Evolutionary conservation across 1,140 invertebrate genomes (phyloP), one percentile per base, ranked within the genome.

Genomic region (Campodea augens): DNA sequence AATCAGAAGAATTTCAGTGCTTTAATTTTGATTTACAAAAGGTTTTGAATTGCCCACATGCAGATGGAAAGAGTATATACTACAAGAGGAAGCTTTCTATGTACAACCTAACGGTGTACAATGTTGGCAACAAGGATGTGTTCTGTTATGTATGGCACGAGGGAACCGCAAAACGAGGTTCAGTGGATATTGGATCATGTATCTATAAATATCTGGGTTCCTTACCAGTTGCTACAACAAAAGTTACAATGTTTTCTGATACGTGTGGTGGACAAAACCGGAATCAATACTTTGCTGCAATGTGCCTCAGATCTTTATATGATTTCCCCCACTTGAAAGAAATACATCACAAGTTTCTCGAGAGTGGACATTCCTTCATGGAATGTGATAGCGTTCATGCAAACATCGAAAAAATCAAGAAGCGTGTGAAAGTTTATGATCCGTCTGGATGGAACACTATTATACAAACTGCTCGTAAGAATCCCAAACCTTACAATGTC

Each of bases 141-240:
- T 45, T 49, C 38, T 64, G 63, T 44, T 64, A 57, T 49, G 51
- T 65, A 22, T 69, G 65, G 63, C 53, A 61, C 52, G 65, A 70
- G 52, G 51, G 50, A 1, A 49, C 59, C 40, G 65, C 51, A 18
- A 57, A 59, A 27, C 54, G 62, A 41, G 61, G 58, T 3, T 55
- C 61, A n/a, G 62, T 58, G 39, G 60, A 64, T 54, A 67, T 67
- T 48, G 58, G 57, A n/a, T 52, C 55, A 3, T 62, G 59, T 44
- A 24, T 67, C 43, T 52, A 48, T 10, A 39, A 56, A 49, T 58
- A 50, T 53, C 54, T 58, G 12, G 13, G 13, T 21, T 21, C 19
- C n/a, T 21, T 21, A 25, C 12, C 13, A 12, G 41, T n/a, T 10
- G 23, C 13, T 13, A 13, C 4, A 4, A n/a, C 23, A 42, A 21